Conservation (phyloP, 2,888 invertebrate species). For the Acleris holmiana region DNA sequence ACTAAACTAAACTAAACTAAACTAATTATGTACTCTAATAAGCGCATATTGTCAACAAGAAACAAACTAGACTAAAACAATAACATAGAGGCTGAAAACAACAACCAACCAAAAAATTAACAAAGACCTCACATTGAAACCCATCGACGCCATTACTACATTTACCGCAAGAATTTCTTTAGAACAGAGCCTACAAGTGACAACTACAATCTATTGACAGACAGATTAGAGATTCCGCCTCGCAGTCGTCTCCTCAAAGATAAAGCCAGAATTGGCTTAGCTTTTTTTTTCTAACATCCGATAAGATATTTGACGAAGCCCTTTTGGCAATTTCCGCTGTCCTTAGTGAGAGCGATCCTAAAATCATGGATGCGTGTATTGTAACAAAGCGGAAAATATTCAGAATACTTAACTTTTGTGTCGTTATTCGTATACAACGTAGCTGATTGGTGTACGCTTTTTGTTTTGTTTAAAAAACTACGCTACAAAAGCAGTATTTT, state of each 20-base stretch:
- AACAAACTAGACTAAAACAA: no score
- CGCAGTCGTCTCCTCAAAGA: conserved; percentile 42
- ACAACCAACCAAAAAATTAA: no score
- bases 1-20: no score
- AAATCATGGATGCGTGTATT: conserved; percentile 44
- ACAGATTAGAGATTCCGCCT: conserved; percentile 20
- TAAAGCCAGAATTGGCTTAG: conserved; percentile 42
- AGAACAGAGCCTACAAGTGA: not conserved
- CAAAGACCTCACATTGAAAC: no score
- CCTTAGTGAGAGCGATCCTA: conserved; percentile 44
- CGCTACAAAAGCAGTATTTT: no score
- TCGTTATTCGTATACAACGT: conserved; percentile 18
- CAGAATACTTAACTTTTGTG: conserved; percentile 12
- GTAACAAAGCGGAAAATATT: conserved; percentile 39
- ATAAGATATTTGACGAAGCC: conserved; percentile 59
- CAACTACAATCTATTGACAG: conserved; percentile 33
- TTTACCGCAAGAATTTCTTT: no score
- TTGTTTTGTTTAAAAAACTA: no score
- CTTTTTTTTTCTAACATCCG: conserved; percentile 50
- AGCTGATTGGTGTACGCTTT: not conserved
- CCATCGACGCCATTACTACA: no score
- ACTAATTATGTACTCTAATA: no score
- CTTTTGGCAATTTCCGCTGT: conserved; percentile 58
- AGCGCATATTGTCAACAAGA: no score
- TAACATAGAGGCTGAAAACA: no score